Evolutionary conservation across 2,113 vertebrate genomes (phyloP), one percentile per base, ranked within the genome.

Genomic region (Istiophorus platypterus): DNA sequence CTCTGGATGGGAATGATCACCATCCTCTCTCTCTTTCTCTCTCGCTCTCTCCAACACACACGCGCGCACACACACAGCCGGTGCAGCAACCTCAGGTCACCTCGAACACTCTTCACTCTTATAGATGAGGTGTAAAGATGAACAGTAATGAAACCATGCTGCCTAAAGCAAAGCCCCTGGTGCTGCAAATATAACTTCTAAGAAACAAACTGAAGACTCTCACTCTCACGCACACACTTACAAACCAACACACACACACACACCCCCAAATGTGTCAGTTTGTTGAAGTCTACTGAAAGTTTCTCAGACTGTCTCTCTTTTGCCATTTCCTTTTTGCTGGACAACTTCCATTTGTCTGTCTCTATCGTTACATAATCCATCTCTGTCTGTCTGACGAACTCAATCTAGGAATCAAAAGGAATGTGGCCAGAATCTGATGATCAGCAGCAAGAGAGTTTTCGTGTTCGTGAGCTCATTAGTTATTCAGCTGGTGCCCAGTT

Each of bases 141-240:
- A 82, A 56, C 66, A n/a, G 57, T 14, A 41, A 82, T 78, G 57
- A 86, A 75, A 24, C 54, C 31, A 26, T 0, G 62, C 10, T 27
- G 82, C 87, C 67, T 62, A 27, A 34, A 84, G 80, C 78, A 31
- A 57, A 76, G 76, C 85, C 70, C 39, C 27, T 5, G 7, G 87
- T 72, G 80, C 29, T 45, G 0, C 59, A 54, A 73, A 59, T 73
- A 57, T 66, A 5, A 78, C 62, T 69, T 78, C 72, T 57, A 39
- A 88, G 31, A 7, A 51, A 78, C 72, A 29, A 1, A 68, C 13
- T 31, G 17, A 66, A 18, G 22, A 59, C 20, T 18, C 9, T 34
- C 66, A 54, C 57, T 47, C 5, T 26, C 14, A 54, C 9, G n/a
- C 18, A 7, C 14, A 39, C 4, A 78, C 24, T n/a, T n/a, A n/a